phyloP scores from a whole-genome alignment of 2,888 invertebrate genomes.

The Blera fallax region DNA sequence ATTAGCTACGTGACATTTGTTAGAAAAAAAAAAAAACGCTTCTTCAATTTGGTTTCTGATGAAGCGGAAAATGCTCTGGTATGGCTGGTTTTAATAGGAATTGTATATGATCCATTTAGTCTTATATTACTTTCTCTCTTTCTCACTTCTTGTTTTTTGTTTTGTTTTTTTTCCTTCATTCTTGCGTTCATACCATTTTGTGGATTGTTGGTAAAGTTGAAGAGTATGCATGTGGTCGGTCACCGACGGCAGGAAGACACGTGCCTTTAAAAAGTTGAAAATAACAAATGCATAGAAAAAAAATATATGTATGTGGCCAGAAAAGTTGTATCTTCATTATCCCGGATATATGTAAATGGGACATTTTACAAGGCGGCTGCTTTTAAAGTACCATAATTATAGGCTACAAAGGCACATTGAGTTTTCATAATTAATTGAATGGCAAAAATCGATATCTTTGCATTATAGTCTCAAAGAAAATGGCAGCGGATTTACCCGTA shows the following conservation, averaged over 20 bases:
- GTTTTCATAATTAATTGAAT: background rate
- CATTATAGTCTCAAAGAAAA: background rate
- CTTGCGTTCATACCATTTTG: background rate
- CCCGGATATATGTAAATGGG: background rate
- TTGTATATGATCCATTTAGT: slow-evolving; percentile 13
- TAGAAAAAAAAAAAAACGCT: slow-evolving; percentile 23
- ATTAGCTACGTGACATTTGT: slow-evolving; percentile 59
- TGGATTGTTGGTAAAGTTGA: background rate
- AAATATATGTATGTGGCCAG: slow-evolving; percentile 1
- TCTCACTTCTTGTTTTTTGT: background rate
- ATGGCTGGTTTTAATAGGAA: background rate
- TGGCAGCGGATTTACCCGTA: too few species aligned
- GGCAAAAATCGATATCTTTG: background rate
- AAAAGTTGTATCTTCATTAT: slow-evolving; percentile 4
- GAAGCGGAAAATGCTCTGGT: slow-evolving; percentile 24
- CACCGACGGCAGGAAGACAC: slow-evolving; percentile 19
- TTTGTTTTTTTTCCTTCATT: background rate
- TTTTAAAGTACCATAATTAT: slow-evolving; percentile 2
- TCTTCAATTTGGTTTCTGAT: slow-evolving; percentile 32
- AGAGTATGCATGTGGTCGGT: slow-evolving; percentile 29
- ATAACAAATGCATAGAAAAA: slow-evolving; percentile 19
- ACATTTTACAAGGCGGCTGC: background rate
- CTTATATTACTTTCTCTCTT: background rate
- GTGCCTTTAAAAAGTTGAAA: slow-evolving; percentile 26
- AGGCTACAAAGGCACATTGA: background rate